phyloP scores from a whole-genome alignment of 2,113 vertebrate species.

The Sceloporus tristichus region DNA sequence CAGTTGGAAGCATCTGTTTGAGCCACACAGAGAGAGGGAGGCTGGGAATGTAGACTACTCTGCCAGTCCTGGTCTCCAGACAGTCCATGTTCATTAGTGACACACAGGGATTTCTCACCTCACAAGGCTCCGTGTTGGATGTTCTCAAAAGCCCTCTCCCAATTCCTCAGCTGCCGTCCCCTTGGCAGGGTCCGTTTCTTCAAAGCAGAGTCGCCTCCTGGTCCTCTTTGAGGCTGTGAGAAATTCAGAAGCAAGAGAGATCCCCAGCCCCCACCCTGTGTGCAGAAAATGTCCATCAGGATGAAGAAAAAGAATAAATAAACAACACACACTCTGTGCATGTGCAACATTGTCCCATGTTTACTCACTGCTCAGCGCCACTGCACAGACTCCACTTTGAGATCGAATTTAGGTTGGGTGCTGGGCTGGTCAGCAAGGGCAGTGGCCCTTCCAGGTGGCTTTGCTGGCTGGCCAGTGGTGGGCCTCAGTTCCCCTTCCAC shows the following conservation, averaged over 20 bases:
- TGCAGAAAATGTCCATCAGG: background rate
- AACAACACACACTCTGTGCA: too few relatives aligned
- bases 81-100: too few relatives aligned
- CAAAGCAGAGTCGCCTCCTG: too few relatives aligned
- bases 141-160: too few relatives aligned
- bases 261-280: background rate
- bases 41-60: background rate
- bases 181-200: too few relatives aligned
- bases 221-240: background rate
- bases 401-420: slow-evolving; percentile 7
- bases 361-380: slow-evolving; percentile 58
- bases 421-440: background rate
- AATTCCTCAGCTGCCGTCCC: too few relatives aligned
- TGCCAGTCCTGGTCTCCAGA: too few relatives aligned
- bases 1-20: slow-evolving; percentile 27
- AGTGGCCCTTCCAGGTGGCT: background rate
- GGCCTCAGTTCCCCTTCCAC: background rate
- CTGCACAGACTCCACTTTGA: slow-evolving; percentile 18
- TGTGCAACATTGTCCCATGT: background rate
- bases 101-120: too few relatives aligned
- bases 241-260: background rate
- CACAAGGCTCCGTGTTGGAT: too few relatives aligned
- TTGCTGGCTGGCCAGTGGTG: too few relatives aligned
- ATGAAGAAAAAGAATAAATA: too few relatives aligned
- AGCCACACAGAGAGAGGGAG: background rate